A percentile compares a stretch with the other conserved stretches of the same genome.
phyloP scores from a whole-genome alignment of 2,888 invertebrate genomes.

The Lasioglossum oenotherae region DNA sequence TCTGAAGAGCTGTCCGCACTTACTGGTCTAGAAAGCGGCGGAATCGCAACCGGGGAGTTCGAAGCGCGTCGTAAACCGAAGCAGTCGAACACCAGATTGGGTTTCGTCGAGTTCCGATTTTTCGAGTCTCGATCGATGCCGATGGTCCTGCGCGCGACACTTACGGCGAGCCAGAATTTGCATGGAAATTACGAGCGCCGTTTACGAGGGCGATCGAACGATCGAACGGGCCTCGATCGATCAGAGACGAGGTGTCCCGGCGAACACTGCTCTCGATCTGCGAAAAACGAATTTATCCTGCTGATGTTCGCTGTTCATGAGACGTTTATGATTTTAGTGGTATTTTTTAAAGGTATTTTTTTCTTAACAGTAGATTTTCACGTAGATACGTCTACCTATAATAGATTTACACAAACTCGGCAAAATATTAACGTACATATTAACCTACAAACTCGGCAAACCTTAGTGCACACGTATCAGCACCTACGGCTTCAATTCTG shows the following conservation, averaged over 20 bases:
- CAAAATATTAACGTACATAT: too few relatives aligned
- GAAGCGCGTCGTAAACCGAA: conserved; percentile 1
- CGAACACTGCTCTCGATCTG: neutral
- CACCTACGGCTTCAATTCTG: neutral
- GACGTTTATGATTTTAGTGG: neutral
- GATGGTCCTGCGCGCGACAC: neutral
- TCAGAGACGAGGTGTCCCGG: neutral
- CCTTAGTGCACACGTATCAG: too few relatives aligned
- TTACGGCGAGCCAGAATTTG: neutral
- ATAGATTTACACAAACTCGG: too few relatives aligned
- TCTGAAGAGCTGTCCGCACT: neutral
- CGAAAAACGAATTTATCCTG: neutral
- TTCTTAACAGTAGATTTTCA: too few relatives aligned
- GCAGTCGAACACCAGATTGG: neutral
- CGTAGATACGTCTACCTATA: too few relatives aligned
- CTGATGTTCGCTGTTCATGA: neutral
- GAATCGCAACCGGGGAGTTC: neutral
- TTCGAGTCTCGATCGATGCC: neutral
- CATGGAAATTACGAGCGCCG: conserved; percentile 4
- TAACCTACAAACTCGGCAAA: too few relatives aligned
- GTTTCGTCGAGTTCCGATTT: conserved; percentile 2
- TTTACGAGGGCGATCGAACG: conserved; percentile 1
- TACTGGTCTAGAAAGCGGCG: conserved; percentile 7
- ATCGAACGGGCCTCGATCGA: neutral
- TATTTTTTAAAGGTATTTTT: neutral